phyloP scores from a whole-genome alignment of 2,888 invertebrate species.

The Andricus quercusramuli region DNA sequence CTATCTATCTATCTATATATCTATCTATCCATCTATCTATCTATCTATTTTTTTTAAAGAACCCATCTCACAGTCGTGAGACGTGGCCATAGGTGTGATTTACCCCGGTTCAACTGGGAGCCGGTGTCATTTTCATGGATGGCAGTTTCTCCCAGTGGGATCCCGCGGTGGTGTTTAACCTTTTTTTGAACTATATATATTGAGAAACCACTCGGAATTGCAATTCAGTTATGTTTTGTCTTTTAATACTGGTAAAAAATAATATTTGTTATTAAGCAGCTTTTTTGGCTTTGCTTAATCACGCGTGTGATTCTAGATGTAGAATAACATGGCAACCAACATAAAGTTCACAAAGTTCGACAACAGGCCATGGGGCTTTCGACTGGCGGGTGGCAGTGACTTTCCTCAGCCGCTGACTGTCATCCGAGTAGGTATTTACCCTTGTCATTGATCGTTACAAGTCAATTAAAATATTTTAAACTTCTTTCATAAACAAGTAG shows the following conservation, averaged over 20 bases:
- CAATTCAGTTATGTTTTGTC: neutral
- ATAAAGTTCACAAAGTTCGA: conserved; percentile 83
- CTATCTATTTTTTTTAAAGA: too few relatives aligned
- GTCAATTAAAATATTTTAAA: neutral
- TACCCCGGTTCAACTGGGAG: too few relatives aligned
- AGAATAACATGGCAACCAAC: conserved; percentile 83
- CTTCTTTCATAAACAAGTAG: neutral
- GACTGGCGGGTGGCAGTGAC: conserved; percentile 87
- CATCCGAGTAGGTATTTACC: conserved; percentile 82
- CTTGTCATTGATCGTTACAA: conserved; percentile 38
- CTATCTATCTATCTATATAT: too few relatives aligned
- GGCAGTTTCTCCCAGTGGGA: too few relatives aligned
- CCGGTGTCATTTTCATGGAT: too few relatives aligned
- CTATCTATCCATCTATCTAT: too few relatives aligned
- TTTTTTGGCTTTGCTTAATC: conserved; percentile 42
- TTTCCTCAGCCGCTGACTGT: conserved; percentile 87
- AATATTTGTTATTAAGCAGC: neutral
- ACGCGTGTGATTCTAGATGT: conserved; percentile 68
- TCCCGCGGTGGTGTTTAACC: too few relatives aligned
- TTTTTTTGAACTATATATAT: too few relatives aligned
- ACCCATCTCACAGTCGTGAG: too few relatives aligned
- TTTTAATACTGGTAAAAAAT: neutral
- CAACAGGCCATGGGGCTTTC: conserved; percentile 88
- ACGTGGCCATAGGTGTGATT: too few relatives aligned
- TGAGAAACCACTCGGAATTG: neutral